These are phyloP conservation scores for Ischnus inquisitorius DNA, from an alignment of 2,888 invertebrate genomes.

Conservation along the genomic window DNA sequence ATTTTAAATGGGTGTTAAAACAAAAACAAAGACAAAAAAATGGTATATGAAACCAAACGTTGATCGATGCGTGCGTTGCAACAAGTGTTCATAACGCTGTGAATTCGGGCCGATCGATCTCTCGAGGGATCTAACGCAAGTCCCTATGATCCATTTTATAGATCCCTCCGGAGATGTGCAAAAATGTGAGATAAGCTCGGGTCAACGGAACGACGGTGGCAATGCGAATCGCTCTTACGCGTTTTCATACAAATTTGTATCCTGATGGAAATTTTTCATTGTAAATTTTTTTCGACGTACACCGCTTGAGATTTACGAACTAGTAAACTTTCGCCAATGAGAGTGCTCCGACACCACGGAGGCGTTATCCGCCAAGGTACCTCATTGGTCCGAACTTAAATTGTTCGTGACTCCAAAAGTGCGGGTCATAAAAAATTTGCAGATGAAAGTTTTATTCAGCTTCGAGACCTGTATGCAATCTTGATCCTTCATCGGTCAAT, in stretches of 20 bases:
- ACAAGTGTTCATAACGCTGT: slow-evolving; percentile 27
- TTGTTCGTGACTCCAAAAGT: neutral
- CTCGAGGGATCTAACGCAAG: slow-evolving; percentile 3
- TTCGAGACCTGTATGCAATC: too few species aligned
- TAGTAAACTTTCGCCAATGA: neutral
- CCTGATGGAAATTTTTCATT: neutral
- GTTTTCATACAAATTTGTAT: neutral
- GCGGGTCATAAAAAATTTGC: neutral
- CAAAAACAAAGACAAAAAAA: slow-evolving; percentile 49
- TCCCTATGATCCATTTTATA: slow-evolving; percentile 1
- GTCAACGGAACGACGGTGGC: slow-evolving; percentile 70
- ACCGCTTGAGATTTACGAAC: too few species aligned
- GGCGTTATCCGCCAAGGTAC: neutral
- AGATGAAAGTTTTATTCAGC: neutral
- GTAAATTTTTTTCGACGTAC: neutral
- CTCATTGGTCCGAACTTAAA: neutral
- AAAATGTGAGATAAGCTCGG: neutral
- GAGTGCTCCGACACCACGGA: neutral
- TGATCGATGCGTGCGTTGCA: slow-evolving; percentile 72
- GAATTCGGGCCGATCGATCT: neutral
- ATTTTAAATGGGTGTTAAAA: slow-evolving; percentile 82
- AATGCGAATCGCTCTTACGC: slow-evolving; percentile 72
- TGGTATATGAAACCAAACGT: slow-evolving; percentile 56
- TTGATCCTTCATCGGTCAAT: too few species aligned
- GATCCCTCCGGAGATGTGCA: slow-evolving; percentile 6